Evolutionary conservation across 1,140 invertebrate species (phyloP), one percentile per base, ranked within the genome.

Genomic region (Scaptodrosophila lebanonensis): DNA sequence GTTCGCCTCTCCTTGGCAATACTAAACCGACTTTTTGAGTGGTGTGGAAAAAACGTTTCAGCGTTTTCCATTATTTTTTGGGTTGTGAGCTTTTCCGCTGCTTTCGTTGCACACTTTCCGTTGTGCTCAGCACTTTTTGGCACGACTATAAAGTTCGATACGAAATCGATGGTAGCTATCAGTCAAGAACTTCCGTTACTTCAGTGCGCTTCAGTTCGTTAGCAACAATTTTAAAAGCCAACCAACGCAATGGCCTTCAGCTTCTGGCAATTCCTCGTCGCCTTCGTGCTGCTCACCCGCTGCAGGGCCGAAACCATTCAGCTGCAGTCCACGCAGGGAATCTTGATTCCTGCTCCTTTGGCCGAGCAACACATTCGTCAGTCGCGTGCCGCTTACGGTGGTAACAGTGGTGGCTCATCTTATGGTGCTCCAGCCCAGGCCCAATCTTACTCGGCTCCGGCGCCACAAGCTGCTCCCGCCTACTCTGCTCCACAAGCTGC

Each of bases 311-410:
- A 83, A 42, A 61, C 79, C n/a, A 83, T 83, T 45, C 77, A 83
- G 33, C 39, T 83, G 67, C 76, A 83, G 58, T 67, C 77, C 22
- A 83, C 77, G 0, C 77, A 77, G 25, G 77, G 77, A 5, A 83
- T 83, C 30, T 60, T 83, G 9, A 83, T 83, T 32, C 77, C 77
- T 2, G 77, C 77, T 0, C 77, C 77, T 1, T 15, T 83, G 53
- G 79, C 77, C 7, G 76, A 83, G 42, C 64, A n/a, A n/a, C n/a
- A 69, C 29, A 71, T 84, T 44, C 79, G 77, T 38, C 61, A 84
- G 11, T 69, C 79, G 12, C 42, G 79, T 0, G 62, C 72, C 25
- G 68, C 77, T 2, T 83, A 83, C 20, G 76, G 64, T 18, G 49
- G 66, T 8, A 65, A 77, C 33, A 71, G 77, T 54, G 50, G 36